Conservation (phyloP, 2,113 vertebrate genomes). For the Cervus canadensis region DNA sequence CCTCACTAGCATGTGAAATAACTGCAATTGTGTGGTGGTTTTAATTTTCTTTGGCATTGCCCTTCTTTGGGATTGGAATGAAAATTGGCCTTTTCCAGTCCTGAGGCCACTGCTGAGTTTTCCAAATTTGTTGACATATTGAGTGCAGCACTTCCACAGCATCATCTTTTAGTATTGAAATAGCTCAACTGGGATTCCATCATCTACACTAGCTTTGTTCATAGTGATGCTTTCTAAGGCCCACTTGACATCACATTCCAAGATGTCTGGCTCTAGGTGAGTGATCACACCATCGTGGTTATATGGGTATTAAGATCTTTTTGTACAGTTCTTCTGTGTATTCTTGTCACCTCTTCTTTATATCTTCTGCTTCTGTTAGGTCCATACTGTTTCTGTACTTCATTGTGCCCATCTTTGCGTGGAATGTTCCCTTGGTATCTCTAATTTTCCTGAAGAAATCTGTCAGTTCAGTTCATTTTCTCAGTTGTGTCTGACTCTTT, state of each 20-base stretch:
- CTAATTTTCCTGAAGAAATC: background rate
- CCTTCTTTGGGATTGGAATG: background rate
- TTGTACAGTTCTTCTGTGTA: background rate
- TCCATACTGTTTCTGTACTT: background rate
- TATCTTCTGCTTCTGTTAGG: background rate
- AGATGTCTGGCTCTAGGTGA: background rate
- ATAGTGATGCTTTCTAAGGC: background rate
- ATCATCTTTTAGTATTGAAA: background rate
- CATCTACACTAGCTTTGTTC: background rate
- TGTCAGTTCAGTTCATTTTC: background rate
- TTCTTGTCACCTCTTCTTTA: background rate
- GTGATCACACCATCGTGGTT: background rate
- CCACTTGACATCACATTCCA: background rate
- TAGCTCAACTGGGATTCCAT: background rate
- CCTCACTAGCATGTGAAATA: background rate
- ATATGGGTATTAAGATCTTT: background rate
- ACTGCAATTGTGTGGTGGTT: background rate
- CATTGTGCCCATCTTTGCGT: background rate
- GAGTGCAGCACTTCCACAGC: background rate
- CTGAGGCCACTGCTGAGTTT: background rate
- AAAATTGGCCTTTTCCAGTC: background rate
- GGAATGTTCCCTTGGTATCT: background rate
- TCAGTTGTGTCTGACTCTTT: background rate
- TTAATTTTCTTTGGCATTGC: background rate
- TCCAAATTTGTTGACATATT: background rate